Conservation (phyloP, 2,888 invertebrate species). For the Chesias legatella region DNA sequence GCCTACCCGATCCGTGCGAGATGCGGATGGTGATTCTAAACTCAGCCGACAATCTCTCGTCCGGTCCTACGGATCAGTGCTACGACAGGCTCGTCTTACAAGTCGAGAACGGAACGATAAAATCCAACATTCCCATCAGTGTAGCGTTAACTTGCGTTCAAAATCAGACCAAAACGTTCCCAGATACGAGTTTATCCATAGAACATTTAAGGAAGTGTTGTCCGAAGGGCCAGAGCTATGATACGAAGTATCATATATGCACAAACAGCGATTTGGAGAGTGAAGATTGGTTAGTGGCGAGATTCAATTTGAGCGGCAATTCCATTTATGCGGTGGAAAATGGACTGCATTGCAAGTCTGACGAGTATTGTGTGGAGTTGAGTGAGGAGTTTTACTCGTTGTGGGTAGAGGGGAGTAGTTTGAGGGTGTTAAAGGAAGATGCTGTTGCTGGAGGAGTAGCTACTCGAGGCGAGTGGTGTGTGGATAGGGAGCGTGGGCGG, state of each 20-base stretch:
- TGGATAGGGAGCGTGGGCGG: conserved; percentile 50
- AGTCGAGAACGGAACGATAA: conserved; percentile 46
- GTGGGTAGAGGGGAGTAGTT: conserved; percentile 44
- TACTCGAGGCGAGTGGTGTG: conserved; percentile 62
- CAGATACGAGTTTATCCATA: conserved; percentile 37
- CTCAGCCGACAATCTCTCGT: conserved; percentile 30
- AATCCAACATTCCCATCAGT: conserved; percentile 52
- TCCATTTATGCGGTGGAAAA: conserved; percentile 55
- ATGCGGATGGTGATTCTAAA: conserved; percentile 39
- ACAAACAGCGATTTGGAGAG: conserved; percentile 34
- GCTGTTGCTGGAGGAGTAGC: conserved; percentile 33
- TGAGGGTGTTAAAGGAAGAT: conserved; percentile 39
- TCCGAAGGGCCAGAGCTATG: conserved; percentile 55
- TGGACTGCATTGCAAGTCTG: conserved; percentile 53
- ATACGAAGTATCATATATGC: conserved; percentile 53
- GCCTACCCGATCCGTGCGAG: conserved; percentile 52
- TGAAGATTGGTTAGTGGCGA: conserved; percentile 44
- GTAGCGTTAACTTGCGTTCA: conserved; percentile 52
- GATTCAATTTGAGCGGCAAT: conserved; percentile 36
- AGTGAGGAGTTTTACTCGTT: conserved; percentile 47
- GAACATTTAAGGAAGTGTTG: conserved; percentile 66
- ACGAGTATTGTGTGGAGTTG: conserved; percentile 58
- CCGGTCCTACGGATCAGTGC: conserved; percentile 38
- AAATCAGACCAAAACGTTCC: conserved; percentile 36
- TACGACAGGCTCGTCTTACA: conserved; percentile 58